Evolutionary conservation across 23 tunicate genomes (phyloP).

Genomic region (Trididemnum nubilum): DNA sequence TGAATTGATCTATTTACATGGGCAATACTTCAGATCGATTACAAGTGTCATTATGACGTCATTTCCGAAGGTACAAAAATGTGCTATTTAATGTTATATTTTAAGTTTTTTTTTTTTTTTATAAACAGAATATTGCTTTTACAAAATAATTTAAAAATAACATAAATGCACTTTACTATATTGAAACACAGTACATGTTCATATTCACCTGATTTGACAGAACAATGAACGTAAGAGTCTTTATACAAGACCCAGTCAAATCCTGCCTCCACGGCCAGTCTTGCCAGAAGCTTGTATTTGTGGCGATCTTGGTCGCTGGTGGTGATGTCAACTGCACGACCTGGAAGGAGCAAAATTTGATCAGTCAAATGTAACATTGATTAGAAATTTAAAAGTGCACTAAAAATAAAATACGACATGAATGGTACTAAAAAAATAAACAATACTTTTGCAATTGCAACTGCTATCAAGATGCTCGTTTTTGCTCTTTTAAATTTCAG

Average conservation of each 20-base stretch:
- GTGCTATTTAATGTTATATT: background rate
- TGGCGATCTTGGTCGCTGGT: conserved; percentile 57
- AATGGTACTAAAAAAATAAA: too few species aligned
- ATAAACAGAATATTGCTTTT: too few species aligned
- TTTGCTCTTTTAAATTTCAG: too few species aligned
- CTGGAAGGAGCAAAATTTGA: too few species aligned
- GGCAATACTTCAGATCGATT: background rate
- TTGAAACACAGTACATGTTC: background rate
- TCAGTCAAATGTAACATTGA: too few species aligned
- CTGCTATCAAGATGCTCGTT: too few species aligned
- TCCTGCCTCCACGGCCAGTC: conserved; percentile 75
- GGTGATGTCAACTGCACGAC: conserved; percentile 79
- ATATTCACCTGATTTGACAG: conserved; percentile 71
- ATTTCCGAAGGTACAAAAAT: background rate
- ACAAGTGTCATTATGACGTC: background rate
- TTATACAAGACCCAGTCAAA: conserved; percentile 76
- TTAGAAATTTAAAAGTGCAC: too few species aligned
- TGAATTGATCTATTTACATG: background rate
- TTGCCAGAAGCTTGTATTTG: conserved; percentile 64
- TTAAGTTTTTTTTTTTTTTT: background rate
- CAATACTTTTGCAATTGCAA: too few species aligned
- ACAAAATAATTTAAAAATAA: background rate
- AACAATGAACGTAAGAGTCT: conserved; percentile 56
- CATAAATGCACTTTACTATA: background rate
- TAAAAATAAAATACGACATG: too few species aligned